Evolutionary conservation across 92 coral and sea anemone genomes (phyloP), one percentile per base, ranked within the genome.

Genomic region (Zoanthus solanderi): DNA sequence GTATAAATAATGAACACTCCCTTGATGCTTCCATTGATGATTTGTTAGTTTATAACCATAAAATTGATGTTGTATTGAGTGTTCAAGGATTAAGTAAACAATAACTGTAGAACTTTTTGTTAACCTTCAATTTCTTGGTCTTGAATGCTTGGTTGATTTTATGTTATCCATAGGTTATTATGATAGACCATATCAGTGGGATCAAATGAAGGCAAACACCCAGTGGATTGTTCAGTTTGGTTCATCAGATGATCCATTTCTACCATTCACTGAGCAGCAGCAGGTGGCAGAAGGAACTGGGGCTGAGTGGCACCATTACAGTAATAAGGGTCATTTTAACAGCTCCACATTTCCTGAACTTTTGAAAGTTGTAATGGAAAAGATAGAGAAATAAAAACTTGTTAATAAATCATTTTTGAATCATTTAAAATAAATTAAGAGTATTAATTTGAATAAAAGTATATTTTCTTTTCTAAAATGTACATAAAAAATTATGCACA

Each of bases 211-310:
- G 78, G 87, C 88, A 16, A 93, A 95, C 76, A 92, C 95, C 12
- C 87, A 95, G 45, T 95, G 98, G 98, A 95, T 93, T 68, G 72
- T 95, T 0, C 98, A 95, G 92, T 94, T 92, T 92, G 98, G 98
- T 6, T 95, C 98, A 52, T 88, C 95, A 71, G 98, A 95, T 47
- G 98, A 95, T 60, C 98, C 98, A 29, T 95, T 95, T 75, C 56
- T 95, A 83, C 89, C 93, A 37, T 93, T 93, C 86, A 54, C 71
- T 46, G 98, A 95, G 66, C 98, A 95, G 71, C 56, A 93, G 79
- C 89, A 93, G 83, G 98, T 95, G 18, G 98, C 96, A 0, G 87
- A 87, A 61, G 92, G 95, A 56, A 90, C 96, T 53, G 87, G 88
- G 58, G 78, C 96, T 1, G 92, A 93, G 85, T 92, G 92, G 83